These are phyloP conservation scores for Lepidocolaptes lacrymiger DNA, from an alignment of 2,797 vertebrate species.

Conservation along the genomic window DNA sequence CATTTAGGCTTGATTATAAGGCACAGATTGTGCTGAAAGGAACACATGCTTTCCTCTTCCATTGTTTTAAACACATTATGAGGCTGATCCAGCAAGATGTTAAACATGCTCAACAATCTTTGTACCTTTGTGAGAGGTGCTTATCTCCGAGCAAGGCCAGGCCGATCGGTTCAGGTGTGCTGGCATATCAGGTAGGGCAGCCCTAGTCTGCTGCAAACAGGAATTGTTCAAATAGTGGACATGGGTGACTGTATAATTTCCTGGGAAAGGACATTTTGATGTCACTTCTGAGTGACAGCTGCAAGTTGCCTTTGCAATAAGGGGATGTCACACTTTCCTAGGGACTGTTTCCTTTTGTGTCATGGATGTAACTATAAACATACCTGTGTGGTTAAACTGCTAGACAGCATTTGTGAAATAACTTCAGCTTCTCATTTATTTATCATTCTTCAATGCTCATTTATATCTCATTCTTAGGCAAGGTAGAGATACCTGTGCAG, in stretches of 20 bases:
- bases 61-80: constrained; percentile 40
- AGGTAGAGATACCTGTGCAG: background rate
- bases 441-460: background rate
- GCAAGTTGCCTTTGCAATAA: background rate
- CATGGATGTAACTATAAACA: background rate
- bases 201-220: background rate
- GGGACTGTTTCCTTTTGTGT: background rate
- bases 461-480: background rate
- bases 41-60: background rate
- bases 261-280: background rate
- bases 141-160: background rate
- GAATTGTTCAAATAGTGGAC: background rate
- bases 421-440: background rate
- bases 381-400: background rate
- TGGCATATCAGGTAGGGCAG: background rate
- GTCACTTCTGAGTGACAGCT: background rate
- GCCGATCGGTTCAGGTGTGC: background rate
- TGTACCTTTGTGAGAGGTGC: background rate
- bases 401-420: background rate
- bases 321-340: background rate
- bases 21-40: constrained; percentile 38
- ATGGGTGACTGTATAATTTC: background rate
- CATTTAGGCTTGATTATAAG: constrained; percentile 16
- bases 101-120: background rate
- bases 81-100: constrained; percentile 39